A percentile compares a stretch with the other conserved stretches of the same genome.
These are phyloP conservation scores for Drosophila lacicola DNA, from an alignment of 2,888 invertebrate genomes.

Conservation along the genomic window DNA sequence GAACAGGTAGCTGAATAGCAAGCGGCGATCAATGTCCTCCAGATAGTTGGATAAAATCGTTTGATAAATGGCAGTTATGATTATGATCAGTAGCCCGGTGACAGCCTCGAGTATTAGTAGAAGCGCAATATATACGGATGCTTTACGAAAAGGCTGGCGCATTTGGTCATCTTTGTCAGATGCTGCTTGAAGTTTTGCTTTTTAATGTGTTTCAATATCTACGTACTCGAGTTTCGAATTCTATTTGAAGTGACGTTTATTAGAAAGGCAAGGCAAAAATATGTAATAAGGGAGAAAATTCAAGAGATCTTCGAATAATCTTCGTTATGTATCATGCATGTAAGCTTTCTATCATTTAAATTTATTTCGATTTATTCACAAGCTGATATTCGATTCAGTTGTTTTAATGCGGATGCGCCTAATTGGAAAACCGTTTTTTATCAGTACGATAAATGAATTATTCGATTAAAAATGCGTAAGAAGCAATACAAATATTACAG, in stretches of 20 bases:
- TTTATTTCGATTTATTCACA: too few species aligned
- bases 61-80: slow-evolving; percentile 71
- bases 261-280: background rate
- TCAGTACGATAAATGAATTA: too few species aligned
- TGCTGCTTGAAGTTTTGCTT: slow-evolving; percentile 13
- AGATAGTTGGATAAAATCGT: slow-evolving; percentile 65
- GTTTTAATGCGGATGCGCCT: too few species aligned
- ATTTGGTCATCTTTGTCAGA: slow-evolving; percentile 77
- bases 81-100: slow-evolving; percentile 69
- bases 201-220: slow-evolving; percentile 5
- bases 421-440: too few species aligned
- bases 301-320: background rate
- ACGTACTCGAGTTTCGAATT: slow-evolving; percentile 13
- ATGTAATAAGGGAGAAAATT: background rate
- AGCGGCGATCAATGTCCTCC: slow-evolving; percentile 58
- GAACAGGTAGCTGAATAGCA: slow-evolving; percentile 69
- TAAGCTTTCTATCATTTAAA: too few species aligned
- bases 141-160: slow-evolving; percentile 78
- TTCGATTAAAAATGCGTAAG: too few species aligned
- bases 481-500: too few species aligned
- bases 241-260: slow-evolving; percentile 24
- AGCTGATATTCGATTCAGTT: too few species aligned
- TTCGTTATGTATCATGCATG: too few species aligned
- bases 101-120: slow-evolving; percentile 71
- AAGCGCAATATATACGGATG: slow-evolving; percentile 67